Base-by-base conservation (phyloP, 2,888 invertebrate species). In the Amphipyra tragopoginis region DNA sequence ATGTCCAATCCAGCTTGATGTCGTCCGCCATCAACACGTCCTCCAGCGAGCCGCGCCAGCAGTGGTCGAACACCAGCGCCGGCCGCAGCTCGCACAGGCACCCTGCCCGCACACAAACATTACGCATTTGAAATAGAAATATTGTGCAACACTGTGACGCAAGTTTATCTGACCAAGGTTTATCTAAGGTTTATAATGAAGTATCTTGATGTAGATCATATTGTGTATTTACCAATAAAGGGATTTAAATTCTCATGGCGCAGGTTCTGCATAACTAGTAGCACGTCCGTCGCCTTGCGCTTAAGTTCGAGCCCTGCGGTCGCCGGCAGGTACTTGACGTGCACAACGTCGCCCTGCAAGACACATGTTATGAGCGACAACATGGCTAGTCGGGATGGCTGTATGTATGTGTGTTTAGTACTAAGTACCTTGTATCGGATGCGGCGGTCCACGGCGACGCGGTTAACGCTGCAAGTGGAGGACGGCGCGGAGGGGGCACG, bases 1-100 rank as follows among this genome's bases (percentile, higher is more conserved):
- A 99, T 57, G 98, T 98, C 98, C 99, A 99, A 94, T 99, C 99
- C 80, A 98, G 95, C 90, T 97, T 97, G 86, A 98, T 98, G 89
- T 98, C 98, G 86, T 98, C 98, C 91, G 98, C 97, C 81, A 97
- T 96, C 50, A 98, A 96, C 56, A 98, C 97, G 89, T 98, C 98
- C 92, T 98, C 97, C 73, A 98, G 93, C 45, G 98, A 98, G 49
- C 98, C 98, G 66, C 99, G 96, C 54, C 97, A 97, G 90, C 98
- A 98, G 89, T 97, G 97, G 86, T 98, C 98, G 86, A 96, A 98
- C 59, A 98, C 98, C 83, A 98, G 95, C 61, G 97, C 97, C 3
- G 97, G 97, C 67, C 97, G 96, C 21, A 97, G 96, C 86, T 98
- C 98, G 53, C 97, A 96, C 70, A 98, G 95, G 91, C 98, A 98